Evolutionary conservation across 2,113 vertebrate genomes (phyloP).

Genomic region (Cisticola juncidis): DNA sequence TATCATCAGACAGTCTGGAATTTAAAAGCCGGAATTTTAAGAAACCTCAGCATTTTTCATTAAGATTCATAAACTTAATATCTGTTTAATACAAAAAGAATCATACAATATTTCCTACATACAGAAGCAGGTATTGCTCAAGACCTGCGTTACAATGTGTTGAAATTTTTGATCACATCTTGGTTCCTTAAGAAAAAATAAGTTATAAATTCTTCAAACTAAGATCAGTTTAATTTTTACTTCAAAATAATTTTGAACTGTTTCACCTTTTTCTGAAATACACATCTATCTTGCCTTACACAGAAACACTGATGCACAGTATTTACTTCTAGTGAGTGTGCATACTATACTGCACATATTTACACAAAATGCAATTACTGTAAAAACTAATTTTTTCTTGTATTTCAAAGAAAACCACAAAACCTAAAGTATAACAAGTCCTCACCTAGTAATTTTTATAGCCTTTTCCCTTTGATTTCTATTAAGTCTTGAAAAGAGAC

Average conservation of each 20-base stretch:
- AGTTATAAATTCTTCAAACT: background rate
- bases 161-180: background rate
- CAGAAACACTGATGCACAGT: background rate
- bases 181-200: background rate
- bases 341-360: background rate
- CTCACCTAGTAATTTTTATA: background rate
- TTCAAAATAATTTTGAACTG: background rate
- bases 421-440: background rate
- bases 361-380: background rate
- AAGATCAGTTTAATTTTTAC: background rate
- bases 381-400: background rate
- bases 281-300: background rate
- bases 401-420: background rate
- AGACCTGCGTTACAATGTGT: background rate
- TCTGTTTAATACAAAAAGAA: background rate
- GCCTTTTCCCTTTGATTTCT: background rate
- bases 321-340: background rate
- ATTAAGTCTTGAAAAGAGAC: background rate
- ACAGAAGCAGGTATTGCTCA: background rate
- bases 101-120: background rate
- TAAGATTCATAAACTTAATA: background rate
- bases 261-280: background rate
- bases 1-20: background rate
- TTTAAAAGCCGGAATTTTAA: background rate
- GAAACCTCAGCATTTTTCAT: background rate